Evolutionary conservation across 2,113 vertebrate genomes (phyloP), one percentile per base, ranked within the genome.

Genomic region (Pangasianodon hypophthalmus): DNA sequence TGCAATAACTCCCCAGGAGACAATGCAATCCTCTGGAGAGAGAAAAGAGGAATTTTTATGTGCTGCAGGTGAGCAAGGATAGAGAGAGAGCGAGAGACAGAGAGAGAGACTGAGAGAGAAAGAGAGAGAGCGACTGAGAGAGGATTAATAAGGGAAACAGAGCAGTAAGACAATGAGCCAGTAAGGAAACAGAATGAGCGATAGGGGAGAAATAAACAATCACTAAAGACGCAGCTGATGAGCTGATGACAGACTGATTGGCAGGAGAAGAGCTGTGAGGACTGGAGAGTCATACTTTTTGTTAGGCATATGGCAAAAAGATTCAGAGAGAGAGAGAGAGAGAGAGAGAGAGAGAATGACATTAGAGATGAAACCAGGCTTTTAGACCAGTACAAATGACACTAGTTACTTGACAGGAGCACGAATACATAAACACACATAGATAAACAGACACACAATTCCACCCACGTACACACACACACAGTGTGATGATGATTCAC

Each of bases 11-110:
- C 95, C 95, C 95, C 87, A 84, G 94, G 96, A 89, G 95, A 93
- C 94, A 89, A 93, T 91, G 90, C 93, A 94, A 95, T 95, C 91
- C 95, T 96, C 95, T 95, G 94, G 95, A 96, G 96, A 93, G 94
- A 95, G 94, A 94, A 95, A 95, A 93, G 93, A 96, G 94, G 95
- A 96, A 96, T 96, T 96, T 96, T 96, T 96, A 96, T 96, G 96
- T 96, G 95, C 96, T 96, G 96, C 96, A 96, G 96, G 96, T 96
- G 96, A 96, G 94, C 94, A 92, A 93, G 94, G 92, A 93, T 92
- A 91, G 93, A 91, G 91, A 80, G 85, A 87, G 24, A 81, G 48
- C n/a, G 48, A 52, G 29, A 81, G 79, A 81, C 44, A 52, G 48
- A 52, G 79, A n/a, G 26, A 80, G 24, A 48, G 58, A 77, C 37